Base-by-base conservation (phyloP, 1,140 invertebrate genomes). In the Cotesia typhae region DNA sequence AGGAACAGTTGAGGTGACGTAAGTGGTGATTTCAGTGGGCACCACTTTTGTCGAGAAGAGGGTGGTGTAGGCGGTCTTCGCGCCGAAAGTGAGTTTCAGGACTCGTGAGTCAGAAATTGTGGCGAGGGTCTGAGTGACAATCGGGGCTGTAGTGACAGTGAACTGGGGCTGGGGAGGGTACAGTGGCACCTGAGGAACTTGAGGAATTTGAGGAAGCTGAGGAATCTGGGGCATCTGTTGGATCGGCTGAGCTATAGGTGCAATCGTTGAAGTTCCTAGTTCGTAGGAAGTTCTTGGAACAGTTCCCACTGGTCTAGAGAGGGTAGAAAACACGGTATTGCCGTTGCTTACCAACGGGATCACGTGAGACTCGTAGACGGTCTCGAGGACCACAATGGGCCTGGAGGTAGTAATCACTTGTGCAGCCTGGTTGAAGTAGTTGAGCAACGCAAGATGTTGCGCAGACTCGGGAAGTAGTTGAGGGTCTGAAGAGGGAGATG, bases 11-110 rank as follows among this genome's bases (percentile, higher is more conserved):
- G 91, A 90, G 0, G 94, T 95, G 57, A 95, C 88, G 79, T 94
- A 94, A 12, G 93, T 93, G 2, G 95, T 96, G 20, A 95, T 77
- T 61, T 92, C 88, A 1, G 94, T 96, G 12, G 94, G 94, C 20
- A 96, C 91, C 17, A 96, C 91, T 74, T 89, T 91, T n/a, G 94
- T 95, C 0, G 93, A 94, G 79, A 92, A 96, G 35, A 96, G 85
- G 0, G 94, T 96, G 0, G 95, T 96, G 79, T 93, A 94, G 0
- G 94, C 93, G 0, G 95, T 95, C 79, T 94, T 94, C 20, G 95
- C 95, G 4, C 94, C 94, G 81, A 96, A 96, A 1, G 94, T 95
- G 10, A 96, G 85, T 81, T 95, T 95, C 17, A 96, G 83, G 17
- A 96, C 88, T 84, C 94, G 93, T 60, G 93, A 94, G 41, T 94